Evolutionary conservation across 2,888 invertebrate genomes (phyloP).

Genomic region (Rotaria macrura): DNA sequence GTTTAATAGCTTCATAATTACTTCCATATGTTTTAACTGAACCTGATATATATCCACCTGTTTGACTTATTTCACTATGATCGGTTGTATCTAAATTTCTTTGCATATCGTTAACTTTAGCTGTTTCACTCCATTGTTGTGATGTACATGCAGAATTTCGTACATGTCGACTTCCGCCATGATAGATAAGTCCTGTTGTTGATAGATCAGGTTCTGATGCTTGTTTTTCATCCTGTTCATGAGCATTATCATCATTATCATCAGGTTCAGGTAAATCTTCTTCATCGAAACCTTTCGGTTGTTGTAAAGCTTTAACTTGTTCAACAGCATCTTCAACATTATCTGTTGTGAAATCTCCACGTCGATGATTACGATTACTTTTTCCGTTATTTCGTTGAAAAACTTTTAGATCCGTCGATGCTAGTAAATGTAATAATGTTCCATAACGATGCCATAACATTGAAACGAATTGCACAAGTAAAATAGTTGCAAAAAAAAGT

Average conservation of each 20-base stretch:
- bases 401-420: slow-evolving; percentile 69
- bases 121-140: slow-evolving; percentile 11
- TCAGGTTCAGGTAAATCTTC: slow-evolving; percentile 31
- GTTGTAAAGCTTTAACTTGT: slow-evolving; percentile 38
- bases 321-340: slow-evolving; percentile 38
- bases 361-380: slow-evolving; percentile 36
- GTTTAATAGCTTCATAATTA: slow-evolving; percentile 29
- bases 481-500: slow-evolving; percentile 87
- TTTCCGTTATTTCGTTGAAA: slow-evolving; percentile 31
- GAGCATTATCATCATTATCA: slow-evolving; percentile 24
- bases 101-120: slow-evolving; percentile 17
- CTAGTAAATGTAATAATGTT: slow-evolving; percentile 86
- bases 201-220: background rate
- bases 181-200: slow-evolving; percentile 6
- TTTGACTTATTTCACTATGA: slow-evolving; percentile 3
- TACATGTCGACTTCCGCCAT: background rate
- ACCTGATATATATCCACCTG: background rate
- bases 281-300: slow-evolving; percentile 36
- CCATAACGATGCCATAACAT: slow-evolving; percentile 98
- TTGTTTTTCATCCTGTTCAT: background rate
- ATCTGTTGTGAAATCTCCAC: background rate
- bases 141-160: background rate
- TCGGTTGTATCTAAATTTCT: slow-evolving; percentile 8
- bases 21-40: slow-evolving; percentile 27
- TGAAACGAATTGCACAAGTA: slow-evolving; percentile 86